Evolutionary conservation across 2,797 vertebrate genomes (phyloP).

Genomic region (Brachyrhaphis roseni): DNA sequence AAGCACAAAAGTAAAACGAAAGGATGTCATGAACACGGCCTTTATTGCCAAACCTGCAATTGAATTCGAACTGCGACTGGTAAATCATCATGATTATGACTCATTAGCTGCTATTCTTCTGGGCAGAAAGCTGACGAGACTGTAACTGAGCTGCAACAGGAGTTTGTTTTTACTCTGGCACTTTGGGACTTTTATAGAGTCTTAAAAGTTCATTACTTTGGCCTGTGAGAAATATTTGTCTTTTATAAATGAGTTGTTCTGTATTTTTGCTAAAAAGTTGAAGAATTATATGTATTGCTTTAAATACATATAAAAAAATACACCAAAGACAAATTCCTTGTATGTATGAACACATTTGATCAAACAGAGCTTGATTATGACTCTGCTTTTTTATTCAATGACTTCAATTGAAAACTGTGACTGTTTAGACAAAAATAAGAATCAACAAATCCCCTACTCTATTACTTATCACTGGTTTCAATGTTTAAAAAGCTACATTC

Average conservation of each 20-base stretch:
- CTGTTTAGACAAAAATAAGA: not conserved
- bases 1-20: not conserved
- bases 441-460: not conserved
- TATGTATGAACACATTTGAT: too few relatives aligned
- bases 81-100: slow-evolving; percentile 33
- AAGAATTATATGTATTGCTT: not conserved
- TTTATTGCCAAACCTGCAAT: slow-evolving; percentile 40
- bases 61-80: slow-evolving; percentile 34
- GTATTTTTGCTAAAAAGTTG: not conserved
- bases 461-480: not conserved
- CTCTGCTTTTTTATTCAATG: not conserved
- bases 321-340: too few relatives aligned
- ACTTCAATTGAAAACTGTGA: not conserved
- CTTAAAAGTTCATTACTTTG: not conserved
- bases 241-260: not conserved
- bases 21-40: slow-evolving; percentile 7
- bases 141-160: not conserved
- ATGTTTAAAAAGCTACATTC: not conserved
- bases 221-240: slow-evolving; percentile 20
- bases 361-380: too few relatives aligned
- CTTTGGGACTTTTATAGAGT: slow-evolving; percentile 2
- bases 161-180: slow-evolving; percentile 15
- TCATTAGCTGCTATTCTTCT: slow-evolving; percentile 60
- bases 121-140: slow-evolving; percentile 26
- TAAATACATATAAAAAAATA: not conserved